Percentiles rank a stretch among this genome's conserved stretches.
phyloP scores from a whole-genome alignment of 2,888 invertebrate species.

The Drosophila yooni region DNA sequence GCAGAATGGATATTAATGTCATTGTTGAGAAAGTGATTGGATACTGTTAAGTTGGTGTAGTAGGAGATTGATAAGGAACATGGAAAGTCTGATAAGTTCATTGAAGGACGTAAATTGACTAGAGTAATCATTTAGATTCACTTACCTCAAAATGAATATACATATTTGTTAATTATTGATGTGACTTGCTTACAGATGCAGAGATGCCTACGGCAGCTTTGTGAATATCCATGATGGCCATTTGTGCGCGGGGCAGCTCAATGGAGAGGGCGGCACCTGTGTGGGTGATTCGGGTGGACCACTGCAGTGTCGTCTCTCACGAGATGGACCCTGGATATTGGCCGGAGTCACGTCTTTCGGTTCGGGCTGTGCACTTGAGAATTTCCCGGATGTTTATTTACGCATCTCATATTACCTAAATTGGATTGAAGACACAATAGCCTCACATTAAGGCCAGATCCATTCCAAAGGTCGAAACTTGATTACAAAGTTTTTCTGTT shows the following conservation, averaged over 20 bases:
- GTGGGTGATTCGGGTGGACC: slow-evolving; percentile 97
- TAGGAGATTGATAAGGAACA: background rate
- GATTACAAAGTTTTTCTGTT: slow-evolving; percentile 41
- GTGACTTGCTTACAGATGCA: slow-evolving; percentile 82
- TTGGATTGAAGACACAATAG: slow-evolving; percentile 89
- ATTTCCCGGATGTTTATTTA: slow-evolving; percentile 95
- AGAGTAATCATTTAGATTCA: background rate
- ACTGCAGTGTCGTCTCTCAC: slow-evolving; percentile 90
- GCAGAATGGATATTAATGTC: background rate
- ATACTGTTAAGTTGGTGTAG: background rate
- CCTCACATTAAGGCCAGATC: slow-evolving; percentile 67
- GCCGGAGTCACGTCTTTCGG: slow-evolving; percentile 96
- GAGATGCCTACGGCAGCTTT: slow-evolving; percentile 88
- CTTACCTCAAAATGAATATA: background rate
- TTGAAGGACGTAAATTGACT: background rate
- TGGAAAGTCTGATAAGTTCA: background rate
- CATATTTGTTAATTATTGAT: background rate
- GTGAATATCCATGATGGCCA: slow-evolving; percentile 91
- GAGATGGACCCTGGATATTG: slow-evolving; percentile 94
- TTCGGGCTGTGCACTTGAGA: slow-evolving; percentile 94
- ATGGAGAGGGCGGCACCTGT: slow-evolving; percentile 95
- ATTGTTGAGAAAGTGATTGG: background rate
- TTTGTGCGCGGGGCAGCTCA: slow-evolving; percentile 94
- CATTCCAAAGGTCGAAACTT: slow-evolving; percentile 9
- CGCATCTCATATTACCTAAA: slow-evolving; percentile 92